Base-by-base conservation (phyloP, 2,888 invertebrate species). In the Panzeria rudis region DNA sequence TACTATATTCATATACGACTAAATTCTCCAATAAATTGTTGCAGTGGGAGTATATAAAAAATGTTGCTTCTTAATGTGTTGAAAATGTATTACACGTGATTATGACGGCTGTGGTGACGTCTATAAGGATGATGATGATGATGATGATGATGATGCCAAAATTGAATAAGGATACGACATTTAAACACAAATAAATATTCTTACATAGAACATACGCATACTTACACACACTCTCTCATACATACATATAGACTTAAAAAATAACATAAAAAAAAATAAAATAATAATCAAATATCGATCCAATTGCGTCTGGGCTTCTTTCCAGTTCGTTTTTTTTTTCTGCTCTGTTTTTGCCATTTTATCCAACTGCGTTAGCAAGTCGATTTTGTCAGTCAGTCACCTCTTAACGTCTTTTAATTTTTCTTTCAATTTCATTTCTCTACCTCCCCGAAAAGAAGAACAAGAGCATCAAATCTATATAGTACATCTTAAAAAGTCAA, bases 251-350 rank as follows among this genome's bases (percentile, higher is more conserved):
- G 15, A 32, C 59, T 20, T 35, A 20, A 32, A 25, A 54, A 69
- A 41, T 32, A 47, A 76, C 52, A 62, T 41, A 69, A 13, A 77
- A 66, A 68, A 72, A 64, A 68, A 75, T 41, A 66, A 82, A 81
- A 89, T 89, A 90, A 90, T 90, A 90, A 90, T 90, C 89, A 89
- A 90, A 89, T 90, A 90, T 90, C 90, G 91, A 90, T 90, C 90
- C 87, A 87, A 89, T 86, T 90, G 90, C 90, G 90, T 90, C 90
- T 90, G 91, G 89, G 69, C 87, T 86, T 83, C 86, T 87, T 88
- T 68, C 1, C 17, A 35, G n/a, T 47, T 47, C 7, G n/a, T 20
- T 56, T 54, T 44, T 66, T 41, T 17, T 72, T 52, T 41, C 7
- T 52, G 88, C 87, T 87, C 20, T 56, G n/a, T 61, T 59, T 62